Evolutionary conservation across 1,140 invertebrate genomes (phyloP).

Genomic region (Gonatopus flavifemur): DNA sequence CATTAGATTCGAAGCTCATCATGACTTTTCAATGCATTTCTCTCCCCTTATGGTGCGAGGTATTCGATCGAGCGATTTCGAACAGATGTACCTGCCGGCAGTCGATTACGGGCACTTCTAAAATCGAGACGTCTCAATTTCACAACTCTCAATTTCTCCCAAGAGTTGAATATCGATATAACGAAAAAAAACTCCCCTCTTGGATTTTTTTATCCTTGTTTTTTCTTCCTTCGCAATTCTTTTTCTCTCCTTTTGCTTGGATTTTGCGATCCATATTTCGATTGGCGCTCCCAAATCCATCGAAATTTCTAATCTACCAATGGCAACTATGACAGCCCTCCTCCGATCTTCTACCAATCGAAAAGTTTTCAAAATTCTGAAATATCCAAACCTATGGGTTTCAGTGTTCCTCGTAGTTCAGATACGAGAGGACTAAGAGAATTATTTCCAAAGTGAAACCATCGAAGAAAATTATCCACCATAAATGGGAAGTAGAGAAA

Average conservation of each 20-base stretch:
- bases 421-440: no score
- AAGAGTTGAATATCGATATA: no score
- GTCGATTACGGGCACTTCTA: slow-evolving; percentile 54
- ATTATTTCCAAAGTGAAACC: no score
- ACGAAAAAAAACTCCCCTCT: slow-evolving; percentile 39
- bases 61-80: slow-evolving; percentile 27
- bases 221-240: slow-evolving; percentile 27
- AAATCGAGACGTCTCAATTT: slow-evolving; percentile 56
- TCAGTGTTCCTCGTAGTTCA: no score
- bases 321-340: no score
- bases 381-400: slow-evolving; percentile 20
- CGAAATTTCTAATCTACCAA: no score
- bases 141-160: slow-evolving; percentile 36
- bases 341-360: slow-evolving; percentile 18
- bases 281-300: no score
- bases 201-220: slow-evolving; percentile 23
- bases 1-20: no score
- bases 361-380: slow-evolving; percentile 26
- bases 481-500: no score
- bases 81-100: slow-evolving; percentile 53
- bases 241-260: slow-evolving; percentile 28
- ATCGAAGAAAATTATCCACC: no score
- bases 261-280: slow-evolving; percentile 10
- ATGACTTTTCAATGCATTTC: no score
- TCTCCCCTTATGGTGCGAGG: background rate